phyloP scores from a whole-genome alignment of 2,113 vertebrate species.

The Hippocampus abdominalis region DNA sequence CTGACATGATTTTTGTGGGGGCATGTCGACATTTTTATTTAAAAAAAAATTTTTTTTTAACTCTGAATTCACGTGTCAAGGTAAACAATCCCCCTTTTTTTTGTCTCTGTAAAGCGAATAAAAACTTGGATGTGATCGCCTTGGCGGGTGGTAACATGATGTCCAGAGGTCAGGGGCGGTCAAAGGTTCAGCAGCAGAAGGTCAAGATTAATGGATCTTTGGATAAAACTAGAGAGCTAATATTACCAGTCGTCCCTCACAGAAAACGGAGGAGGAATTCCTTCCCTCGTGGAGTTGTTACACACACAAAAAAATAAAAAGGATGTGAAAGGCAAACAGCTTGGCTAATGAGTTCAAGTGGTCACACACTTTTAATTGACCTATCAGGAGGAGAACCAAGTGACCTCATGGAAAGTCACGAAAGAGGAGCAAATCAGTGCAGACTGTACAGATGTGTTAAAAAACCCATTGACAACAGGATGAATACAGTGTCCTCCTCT shows the following conservation, averaged over 20 bases:
- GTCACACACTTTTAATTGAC: slow-evolving; percentile 65
- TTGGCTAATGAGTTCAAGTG: slow-evolving; percentile 61
- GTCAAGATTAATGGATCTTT: slow-evolving; percentile 76
- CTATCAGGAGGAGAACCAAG: slow-evolving; percentile 57
- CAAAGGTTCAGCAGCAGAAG: slow-evolving; percentile 70
- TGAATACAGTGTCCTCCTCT: background rate
- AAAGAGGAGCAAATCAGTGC: too few relatives aligned
- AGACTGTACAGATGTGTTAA: background rate
- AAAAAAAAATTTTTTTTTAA: too few relatives aligned
- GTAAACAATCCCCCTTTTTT: background rate
- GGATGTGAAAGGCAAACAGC: slow-evolving; percentile 58
- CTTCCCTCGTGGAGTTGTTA: slow-evolving; percentile 10
- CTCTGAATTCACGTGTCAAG: too few relatives aligned
- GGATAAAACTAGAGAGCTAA: slow-evolving; percentile 73
- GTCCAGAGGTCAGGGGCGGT: slow-evolving; percentile 70
- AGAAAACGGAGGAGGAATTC: slow-evolving; percentile 60
- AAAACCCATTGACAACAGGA: background rate
- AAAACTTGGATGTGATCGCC: background rate
- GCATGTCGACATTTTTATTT: too few relatives aligned
- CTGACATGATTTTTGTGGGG: too few relatives aligned
- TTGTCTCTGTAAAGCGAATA: background rate
- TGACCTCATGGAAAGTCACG: slow-evolving; percentile 15
- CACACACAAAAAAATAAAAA: background rate
- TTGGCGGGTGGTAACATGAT: slow-evolving; percentile 66
- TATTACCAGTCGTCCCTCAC: slow-evolving; percentile 66